phyloP scores from a whole-genome alignment of 2,888 invertebrate species.

The Caenorhabditis imperialis region DNA sequence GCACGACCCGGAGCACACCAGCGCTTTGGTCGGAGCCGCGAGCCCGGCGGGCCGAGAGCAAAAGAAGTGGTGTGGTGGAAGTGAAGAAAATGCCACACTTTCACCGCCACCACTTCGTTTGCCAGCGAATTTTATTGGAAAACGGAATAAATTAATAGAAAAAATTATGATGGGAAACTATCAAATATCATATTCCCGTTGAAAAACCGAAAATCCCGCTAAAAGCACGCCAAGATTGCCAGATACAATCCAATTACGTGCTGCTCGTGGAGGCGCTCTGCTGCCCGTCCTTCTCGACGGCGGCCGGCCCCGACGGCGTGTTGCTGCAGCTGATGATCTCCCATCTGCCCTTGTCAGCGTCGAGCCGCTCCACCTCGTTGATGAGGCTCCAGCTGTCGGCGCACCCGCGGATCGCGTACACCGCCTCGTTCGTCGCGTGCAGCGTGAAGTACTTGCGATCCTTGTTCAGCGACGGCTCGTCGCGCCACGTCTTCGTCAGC shows the following conservation, averaged over 20 bases:
- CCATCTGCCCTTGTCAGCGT: constrained; percentile 23
- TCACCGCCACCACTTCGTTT: too few species aligned
- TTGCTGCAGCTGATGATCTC: constrained; percentile 22
- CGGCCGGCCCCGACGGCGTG: background rate
- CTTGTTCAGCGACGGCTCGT: constrained; percentile 48
- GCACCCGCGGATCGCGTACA: constrained; percentile 51
- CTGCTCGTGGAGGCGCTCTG: background rate
- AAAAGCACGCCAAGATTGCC: background rate
- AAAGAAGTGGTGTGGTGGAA: too few species aligned
- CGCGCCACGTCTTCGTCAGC: constrained; percentile 41
- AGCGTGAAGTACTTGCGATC: constrained; percentile 50
- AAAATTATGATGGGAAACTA: too few species aligned
- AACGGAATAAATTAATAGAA: too few species aligned
- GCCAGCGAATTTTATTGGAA: too few species aligned
- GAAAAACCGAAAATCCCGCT: background rate
- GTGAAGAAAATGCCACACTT: too few species aligned
- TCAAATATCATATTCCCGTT: too few species aligned
- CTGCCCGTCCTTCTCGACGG: constrained; percentile 5
- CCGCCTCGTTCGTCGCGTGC: constrained; percentile 36
- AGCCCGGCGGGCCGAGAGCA: too few species aligned
- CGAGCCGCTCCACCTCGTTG: constrained; percentile 34
- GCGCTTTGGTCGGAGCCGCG: too few species aligned
- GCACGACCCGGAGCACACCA: too few species aligned
- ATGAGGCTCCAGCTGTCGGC: constrained; percentile 54
- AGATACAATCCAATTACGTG: constrained; percentile 3